phyloP scores from a whole-genome alignment of 2,888 invertebrate genomes.

The Ptychoptera albimana region DNA sequence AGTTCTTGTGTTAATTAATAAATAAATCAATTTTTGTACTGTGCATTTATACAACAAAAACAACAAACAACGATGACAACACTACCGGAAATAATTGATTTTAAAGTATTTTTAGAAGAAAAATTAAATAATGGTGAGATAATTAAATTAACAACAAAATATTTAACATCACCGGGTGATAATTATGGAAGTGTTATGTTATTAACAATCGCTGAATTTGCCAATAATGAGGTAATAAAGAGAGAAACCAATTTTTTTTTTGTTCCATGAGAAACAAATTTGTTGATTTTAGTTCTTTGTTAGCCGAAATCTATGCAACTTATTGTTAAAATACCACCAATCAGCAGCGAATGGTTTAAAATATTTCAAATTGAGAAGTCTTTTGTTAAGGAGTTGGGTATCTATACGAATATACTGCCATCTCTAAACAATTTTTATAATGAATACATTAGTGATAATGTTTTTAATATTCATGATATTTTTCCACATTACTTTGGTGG shows the following conservation, averaged over 20 bases:
- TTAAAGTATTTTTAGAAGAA: constrained; percentile 19
- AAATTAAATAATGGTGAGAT: constrained; percentile 20
- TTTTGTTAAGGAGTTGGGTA: constrained; percentile 38
- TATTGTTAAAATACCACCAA: constrained; percentile 40
- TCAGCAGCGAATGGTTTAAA: constrained; percentile 33
- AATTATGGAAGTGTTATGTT: constrained; percentile 46
- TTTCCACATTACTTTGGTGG: constrained; percentile 39
- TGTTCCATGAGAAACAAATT: not conserved
- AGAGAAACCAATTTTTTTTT: not conserved
- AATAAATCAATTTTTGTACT: too few species aligned
- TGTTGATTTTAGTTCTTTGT: not conserved
- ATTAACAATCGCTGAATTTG: constrained; percentile 24
- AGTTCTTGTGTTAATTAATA: too few species aligned
- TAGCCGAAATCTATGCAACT: constrained; percentile 24
- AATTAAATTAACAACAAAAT: constrained; percentile 24
- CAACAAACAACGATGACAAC: not conserved
- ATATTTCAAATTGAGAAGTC: constrained; percentile 39
- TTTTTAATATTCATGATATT: constrained; percentile 29
- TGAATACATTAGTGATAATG: constrained; percentile 30
- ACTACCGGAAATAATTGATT: constrained; percentile 20
- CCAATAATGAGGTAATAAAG: constrained; percentile 12
- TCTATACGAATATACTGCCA: constrained; percentile 36
- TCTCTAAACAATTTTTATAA: constrained; percentile 32
- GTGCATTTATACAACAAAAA: too few species aligned
- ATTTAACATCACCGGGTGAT: constrained; percentile 38